phyloP scores from a whole-genome alignment of 2,888 invertebrate species.

The Melipona beecheii region DNA sequence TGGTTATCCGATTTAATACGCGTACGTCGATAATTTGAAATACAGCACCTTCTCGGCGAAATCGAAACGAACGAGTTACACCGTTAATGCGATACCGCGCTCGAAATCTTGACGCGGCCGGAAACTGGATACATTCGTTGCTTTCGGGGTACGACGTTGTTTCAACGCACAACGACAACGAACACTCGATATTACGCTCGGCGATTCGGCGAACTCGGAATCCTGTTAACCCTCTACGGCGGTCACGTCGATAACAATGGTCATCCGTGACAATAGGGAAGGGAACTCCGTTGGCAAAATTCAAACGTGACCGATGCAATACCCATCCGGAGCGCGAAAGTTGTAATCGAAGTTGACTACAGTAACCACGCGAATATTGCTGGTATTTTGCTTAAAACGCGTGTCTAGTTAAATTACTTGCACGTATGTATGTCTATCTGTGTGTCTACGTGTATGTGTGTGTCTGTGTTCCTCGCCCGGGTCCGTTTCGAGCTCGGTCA shows the following conservation, averaged over 20 bases:
- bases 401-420: not conserved
- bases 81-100: conserved; percentile 2
- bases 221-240: conserved; percentile 40
- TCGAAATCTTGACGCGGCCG: conserved; percentile 33
- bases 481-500: too few species aligned
- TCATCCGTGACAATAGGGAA: conserved; percentile 37
- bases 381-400: not conserved
- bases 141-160: conserved; percentile 13
- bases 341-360: conserved; percentile 29
- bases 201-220: conserved; percentile 19
- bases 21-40: not conserved
- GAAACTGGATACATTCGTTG: conserved; percentile 10
- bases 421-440: too few species aligned
- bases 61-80: not conserved
- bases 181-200: conserved; percentile 34
- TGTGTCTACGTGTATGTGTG: not conserved
- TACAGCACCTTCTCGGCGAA: not conserved
- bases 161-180: conserved; percentile 16
- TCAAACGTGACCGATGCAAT: conserved; percentile 9
- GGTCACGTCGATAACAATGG: conserved; percentile 53
- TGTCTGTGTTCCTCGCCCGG: not conserved
- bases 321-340: conserved; percentile 15
- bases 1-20: not conserved
- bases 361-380: not conserved
- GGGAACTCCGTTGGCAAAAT: conserved; percentile 27